Evolutionary conservation across 2,113 vertebrate species (phyloP).

Genomic region (Brachyhypopomus occidentalis): DNA sequence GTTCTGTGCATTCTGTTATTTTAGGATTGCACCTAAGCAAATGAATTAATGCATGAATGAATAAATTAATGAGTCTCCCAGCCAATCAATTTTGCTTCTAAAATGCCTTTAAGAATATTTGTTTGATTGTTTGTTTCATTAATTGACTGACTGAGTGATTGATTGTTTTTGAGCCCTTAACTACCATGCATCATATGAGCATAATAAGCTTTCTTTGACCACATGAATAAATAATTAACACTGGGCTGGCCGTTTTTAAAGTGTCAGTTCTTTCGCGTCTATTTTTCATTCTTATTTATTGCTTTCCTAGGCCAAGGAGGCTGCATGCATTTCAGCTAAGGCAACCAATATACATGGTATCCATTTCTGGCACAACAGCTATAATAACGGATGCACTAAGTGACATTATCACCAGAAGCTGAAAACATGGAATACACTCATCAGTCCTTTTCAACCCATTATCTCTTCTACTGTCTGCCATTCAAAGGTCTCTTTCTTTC

Average conservation of each 20-base stretch:
- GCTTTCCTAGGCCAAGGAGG: background rate
- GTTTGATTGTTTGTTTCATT: too few species aligned
- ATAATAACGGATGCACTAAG: background rate
- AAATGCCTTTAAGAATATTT: too few species aligned
- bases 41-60: too few species aligned
- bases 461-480: slow-evolving; percentile 18
- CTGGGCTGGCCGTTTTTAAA: background rate
- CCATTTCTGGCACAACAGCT: background rate
- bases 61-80: too few species aligned
- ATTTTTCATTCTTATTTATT: background rate
- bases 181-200: too few species aligned
- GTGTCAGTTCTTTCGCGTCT: background rate
- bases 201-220: too few species aligned
- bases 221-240: too few species aligned
- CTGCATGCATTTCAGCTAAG: background rate
- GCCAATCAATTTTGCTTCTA: too few species aligned
- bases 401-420: background rate
- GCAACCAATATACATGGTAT: background rate
- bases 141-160: too few species aligned
- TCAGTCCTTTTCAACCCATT: slow-evolving; percentile 30
- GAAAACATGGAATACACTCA: slow-evolving; percentile 10
- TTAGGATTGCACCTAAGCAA: too few species aligned
- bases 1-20: too few species aligned
- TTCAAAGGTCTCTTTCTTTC: slow-evolving; percentile 23
- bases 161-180: too few species aligned